Evolutionary conservation across 2,113 vertebrate genomes (phyloP).

Genomic region (Rousettus leschenaultii): DNA sequence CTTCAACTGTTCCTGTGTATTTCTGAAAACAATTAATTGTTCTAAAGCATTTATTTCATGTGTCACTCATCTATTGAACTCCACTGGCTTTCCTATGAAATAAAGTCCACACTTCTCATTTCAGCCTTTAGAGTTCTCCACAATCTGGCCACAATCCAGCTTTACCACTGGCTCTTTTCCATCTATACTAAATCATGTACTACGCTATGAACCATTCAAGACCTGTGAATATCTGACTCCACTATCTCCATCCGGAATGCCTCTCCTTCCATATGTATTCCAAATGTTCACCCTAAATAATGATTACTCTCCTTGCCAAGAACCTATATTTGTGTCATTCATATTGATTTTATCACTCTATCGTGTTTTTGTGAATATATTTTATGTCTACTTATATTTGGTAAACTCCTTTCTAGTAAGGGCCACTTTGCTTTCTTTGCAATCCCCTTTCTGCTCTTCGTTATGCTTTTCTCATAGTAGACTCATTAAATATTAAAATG

Average conservation of each 20-base stretch:
- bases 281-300: background rate
- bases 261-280: background rate
- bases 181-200: background rate
- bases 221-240: background rate
- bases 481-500: background rate
- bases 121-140: background rate
- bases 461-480: background rate
- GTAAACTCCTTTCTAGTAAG: background rate
- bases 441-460: background rate
- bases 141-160: background rate
- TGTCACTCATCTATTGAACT: background rate
- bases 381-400: background rate
- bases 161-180: background rate
- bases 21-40: background rate
- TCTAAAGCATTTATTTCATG: background rate
- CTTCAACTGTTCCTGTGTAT: background rate
- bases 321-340: background rate
- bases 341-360: background rate
- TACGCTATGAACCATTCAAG: background rate
- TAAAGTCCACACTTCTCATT: background rate
- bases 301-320: background rate
- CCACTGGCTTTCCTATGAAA: background rate
- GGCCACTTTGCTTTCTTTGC: background rate
- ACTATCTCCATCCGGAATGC: background rate
- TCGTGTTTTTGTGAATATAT: background rate